Base-by-base conservation (phyloP, 1,140 invertebrate genomes). In the Myzus persicae region DNA sequence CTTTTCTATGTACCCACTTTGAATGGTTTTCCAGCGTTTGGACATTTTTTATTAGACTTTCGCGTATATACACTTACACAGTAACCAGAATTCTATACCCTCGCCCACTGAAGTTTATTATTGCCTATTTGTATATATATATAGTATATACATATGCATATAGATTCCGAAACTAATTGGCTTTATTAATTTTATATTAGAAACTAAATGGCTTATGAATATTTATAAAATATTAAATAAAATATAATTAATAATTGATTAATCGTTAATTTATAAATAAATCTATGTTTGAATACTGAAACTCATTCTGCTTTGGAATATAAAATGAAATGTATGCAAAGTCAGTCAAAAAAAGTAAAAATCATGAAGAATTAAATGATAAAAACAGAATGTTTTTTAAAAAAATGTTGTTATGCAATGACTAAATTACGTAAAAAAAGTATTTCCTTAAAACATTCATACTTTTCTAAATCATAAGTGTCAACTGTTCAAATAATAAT, bases 1-100 rank as follows among this genome's bases (percentile, higher is more conserved):
- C 59, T 76, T 76, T 76, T 76, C 59, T 76, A 76, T 76, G 59
- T 76, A 76, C 59, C 59, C 36, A 76, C 59, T 76, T 76, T 76
- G 59, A 76, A 76, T 76, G 59, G 59, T 76, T 76, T 76, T 76
- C 59, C 59, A 76, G 31, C 14, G 31, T n/a, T 76, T 76, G 59
- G 31, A 76, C 31, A 76, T 76, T 76, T 76, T 76, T 76, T 76
- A 76, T 76, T 76, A 76, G 59, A 76, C 36, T n/a, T 76, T n/a
- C 14, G 14, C 59, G 14, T n/a, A 76, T n/a, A 76, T 14, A 76
- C 59, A n/a, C 9, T 59, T 31, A 31, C 8, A 59, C 54, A 31
- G 26, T 59, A 11, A 59, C n/a, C 59, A 76, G n/a, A n/a, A 76
- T 6, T 14, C 59, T 76, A 76, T 14, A n/a, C 14, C n/a, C 11